Base-by-base conservation (phyloP, 2,113 vertebrate species). In the Camelus bactrianus region DNA sequence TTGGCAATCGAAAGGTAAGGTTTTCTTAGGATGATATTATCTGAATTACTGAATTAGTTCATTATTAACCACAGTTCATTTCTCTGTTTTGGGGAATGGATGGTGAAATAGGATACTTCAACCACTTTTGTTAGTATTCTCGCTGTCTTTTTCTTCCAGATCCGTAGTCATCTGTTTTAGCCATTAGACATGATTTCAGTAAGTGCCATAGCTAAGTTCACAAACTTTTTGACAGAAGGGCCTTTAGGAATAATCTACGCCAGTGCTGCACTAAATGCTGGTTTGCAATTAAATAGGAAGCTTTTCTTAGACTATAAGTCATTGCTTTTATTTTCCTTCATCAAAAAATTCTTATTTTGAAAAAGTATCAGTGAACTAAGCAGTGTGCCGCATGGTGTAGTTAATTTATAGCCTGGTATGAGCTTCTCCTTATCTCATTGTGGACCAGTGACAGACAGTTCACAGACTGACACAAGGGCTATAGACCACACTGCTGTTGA, bases 1-100 rank as follows among this genome's bases (percentile, higher is more conserved):
- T 98, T 99, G 86, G 99, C 99, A 48, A 99, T 99, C 28, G 99
- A 99, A 98, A 99, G 99, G 99, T 99, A 98, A 98, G 98, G 22
- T 91, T 82, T 96, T 93, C 42, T 86, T 81, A 86, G 35, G 6
- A 22, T 96, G 35, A 30, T 75, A 20, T 9, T 83, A 62, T 65
- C 42, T 93, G 24, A 86, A 82, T 93, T 81, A 91, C 8, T 85
- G 20, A 83, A 58, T 95, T 54, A 88, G 12, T 87, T 77, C 76
- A 79, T 92, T 87, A 22, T 86, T 91, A 94, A 87, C 58, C 30
- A 82, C 2, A 56, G 52, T 87, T 56, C 94, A 10, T 86, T 81
- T 85, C 50, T 96, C 56, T 93, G 0, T 93, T 91, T 95, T 32
- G 54, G 56, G 32, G 6, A 86, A 11, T 48, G 50, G 19, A 3